A percentile compares a stretch with the other conserved stretches of the same genome.
These are phyloP conservation scores for Dendrolimus kikuchii DNA, from an alignment of 1,140 invertebrate species.

Conservation along the genomic window DNA sequence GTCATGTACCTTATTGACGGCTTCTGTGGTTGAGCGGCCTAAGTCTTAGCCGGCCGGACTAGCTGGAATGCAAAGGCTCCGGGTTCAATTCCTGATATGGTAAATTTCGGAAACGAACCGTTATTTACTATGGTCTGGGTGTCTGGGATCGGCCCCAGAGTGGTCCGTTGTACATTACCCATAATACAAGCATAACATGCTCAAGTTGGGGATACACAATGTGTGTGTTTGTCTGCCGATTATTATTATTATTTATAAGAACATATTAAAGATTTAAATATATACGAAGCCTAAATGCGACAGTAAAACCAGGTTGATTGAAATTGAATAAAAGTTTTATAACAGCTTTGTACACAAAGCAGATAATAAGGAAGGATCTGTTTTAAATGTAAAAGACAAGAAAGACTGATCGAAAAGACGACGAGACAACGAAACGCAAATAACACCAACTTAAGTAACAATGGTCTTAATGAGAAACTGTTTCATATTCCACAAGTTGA, in stretches of 20 bases:
- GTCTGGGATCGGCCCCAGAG: no score
- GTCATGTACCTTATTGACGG: no score
- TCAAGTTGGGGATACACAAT: no score
- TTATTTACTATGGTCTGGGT: no score
- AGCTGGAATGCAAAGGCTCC: no score
- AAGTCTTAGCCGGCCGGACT: no score
- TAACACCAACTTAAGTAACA: slow-evolving; percentile 34
- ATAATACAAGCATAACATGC: no score
- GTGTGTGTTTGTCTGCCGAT: no score
- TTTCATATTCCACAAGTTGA: slow-evolving; percentile 22
- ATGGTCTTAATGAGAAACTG: slow-evolving; percentile 40
- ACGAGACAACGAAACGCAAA: slow-evolving; percentile 31
- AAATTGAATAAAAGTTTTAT: slow-evolving; percentile 25
- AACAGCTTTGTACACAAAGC: slow-evolving; percentile 37
- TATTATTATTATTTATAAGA: neutral
- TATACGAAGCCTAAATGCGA: slow-evolving; percentile 23
- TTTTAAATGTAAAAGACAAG: slow-evolving; percentile 22
- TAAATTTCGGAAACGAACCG: no score
- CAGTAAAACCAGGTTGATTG: slow-evolving; percentile 17
- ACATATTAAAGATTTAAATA: slow-evolving; percentile 31
- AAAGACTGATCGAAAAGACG: slow-evolving; percentile 8
- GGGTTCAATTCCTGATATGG: no score
- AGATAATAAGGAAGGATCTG: slow-evolving; percentile 26
- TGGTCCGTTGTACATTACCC: no score
- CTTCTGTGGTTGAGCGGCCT: no score